These are phyloP conservation scores for Cavia porcellus DNA, from an alignment of 2,113 vertebrate species.

Conservation along the genomic window DNA sequence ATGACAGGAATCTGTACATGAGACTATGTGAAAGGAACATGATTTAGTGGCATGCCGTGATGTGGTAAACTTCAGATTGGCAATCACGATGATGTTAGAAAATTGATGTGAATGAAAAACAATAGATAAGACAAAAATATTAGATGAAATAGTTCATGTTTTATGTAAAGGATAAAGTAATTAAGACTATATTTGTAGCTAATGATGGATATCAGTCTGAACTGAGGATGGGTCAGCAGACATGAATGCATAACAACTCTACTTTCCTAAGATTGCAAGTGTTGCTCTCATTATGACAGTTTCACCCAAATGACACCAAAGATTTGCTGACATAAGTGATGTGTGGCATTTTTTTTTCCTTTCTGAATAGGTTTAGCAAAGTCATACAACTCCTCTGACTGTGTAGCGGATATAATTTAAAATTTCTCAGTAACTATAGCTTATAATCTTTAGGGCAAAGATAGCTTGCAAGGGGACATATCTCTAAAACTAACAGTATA, in stretches of 20 bases:
- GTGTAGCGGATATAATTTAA: constrained; percentile 32
- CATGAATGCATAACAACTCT: not conserved
- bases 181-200: not conserved
- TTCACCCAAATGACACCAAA: not conserved
- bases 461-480: not conserved
- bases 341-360: constrained; percentile 57
- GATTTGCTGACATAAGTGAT: constrained; percentile 42
- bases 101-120: not conserved
- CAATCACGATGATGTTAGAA: not conserved
- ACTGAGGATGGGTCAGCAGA: not conserved
- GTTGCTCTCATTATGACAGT: not conserved
- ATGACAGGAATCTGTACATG: not conserved
- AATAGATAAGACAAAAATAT: not conserved
- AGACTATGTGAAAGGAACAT: not conserved
- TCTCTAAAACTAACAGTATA: constrained; percentile 40
- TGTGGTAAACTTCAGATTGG: not conserved
- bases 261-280: not conserved
- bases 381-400: not conserved
- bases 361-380: not conserved
- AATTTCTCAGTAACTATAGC: not conserved
- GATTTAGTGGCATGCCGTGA: not conserved
- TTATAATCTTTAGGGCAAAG: not conserved
- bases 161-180: not conserved
- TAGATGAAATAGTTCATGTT: not conserved
- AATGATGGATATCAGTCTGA: not conserved